phyloP scores from a whole-genome alignment of 2,888 invertebrate species.

The Nymphalis c-album region DNA sequence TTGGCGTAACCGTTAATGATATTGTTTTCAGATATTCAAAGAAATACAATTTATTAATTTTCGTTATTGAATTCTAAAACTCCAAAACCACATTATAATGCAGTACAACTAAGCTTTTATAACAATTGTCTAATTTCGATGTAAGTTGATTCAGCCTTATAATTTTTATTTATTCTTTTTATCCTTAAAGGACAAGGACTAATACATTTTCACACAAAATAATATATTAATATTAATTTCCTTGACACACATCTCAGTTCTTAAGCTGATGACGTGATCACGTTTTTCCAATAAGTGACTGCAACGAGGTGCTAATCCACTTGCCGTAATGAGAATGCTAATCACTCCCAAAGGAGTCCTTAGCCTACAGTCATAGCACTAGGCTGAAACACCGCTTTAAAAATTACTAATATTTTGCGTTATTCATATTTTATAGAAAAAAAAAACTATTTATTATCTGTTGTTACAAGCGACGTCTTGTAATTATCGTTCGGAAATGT shows the following conservation, averaged over 20 bases:
- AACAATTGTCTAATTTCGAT: neutral
- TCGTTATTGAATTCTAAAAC: too few relatives aligned
- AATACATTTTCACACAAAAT: neutral
- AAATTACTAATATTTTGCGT: neutral
- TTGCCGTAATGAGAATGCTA: slow-evolving; percentile 57
- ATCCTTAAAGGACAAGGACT: slow-evolving; percentile 6
- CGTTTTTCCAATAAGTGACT: slow-evolving; percentile 46
- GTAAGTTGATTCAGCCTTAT: neutral
- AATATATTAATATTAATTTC: slow-evolving; percentile 24
- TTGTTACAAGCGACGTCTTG: neutral
- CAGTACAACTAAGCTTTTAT: neutral
- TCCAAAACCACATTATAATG: too few relatives aligned
- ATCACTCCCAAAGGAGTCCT: slow-evolving; percentile 58
- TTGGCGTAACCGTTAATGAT: too few relatives aligned
- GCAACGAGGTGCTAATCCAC: slow-evolving; percentile 54
- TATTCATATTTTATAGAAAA: neutral
- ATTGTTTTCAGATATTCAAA: too few relatives aligned
- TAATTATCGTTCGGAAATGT: too few relatives aligned
- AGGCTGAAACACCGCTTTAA: slow-evolving; percentile 8
- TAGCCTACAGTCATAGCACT: slow-evolving; percentile 28
- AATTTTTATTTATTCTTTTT: neutral
- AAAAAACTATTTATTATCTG: neutral
- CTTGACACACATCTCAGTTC: slow-evolving; percentile 37
- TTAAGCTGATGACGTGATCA: slow-evolving; percentile 42
- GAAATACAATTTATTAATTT: too few relatives aligned